A percentile compares a stretch with the other conserved stretches of the same genome.
These are phyloP conservation scores for Coremacera marginata DNA, from an alignment of 2,888 invertebrate species.

Conservation along the genomic window DNA sequence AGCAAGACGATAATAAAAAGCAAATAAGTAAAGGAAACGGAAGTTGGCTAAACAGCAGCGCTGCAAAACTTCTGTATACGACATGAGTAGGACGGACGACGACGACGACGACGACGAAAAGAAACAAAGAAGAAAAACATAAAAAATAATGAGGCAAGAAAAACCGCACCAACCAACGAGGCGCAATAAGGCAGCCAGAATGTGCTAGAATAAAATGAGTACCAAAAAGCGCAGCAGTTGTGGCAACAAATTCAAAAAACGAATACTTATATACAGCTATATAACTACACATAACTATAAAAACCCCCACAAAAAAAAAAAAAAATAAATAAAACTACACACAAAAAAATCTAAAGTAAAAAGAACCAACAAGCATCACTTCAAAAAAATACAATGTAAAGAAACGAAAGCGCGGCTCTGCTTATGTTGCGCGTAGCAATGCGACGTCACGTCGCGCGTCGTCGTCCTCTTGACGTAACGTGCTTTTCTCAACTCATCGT, in stretches of 20 bases:
- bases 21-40: too few relatives aligned
- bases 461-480: neutral
- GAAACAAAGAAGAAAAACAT: neutral
- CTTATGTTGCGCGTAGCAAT: neutral
- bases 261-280: too few relatives aligned
- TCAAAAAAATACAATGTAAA: too few relatives aligned
- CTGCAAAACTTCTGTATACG: too few relatives aligned
- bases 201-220: neutral
- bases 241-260: too few relatives aligned
- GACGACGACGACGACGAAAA: neutral
- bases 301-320: too few relatives aligned
- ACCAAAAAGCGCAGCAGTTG: neutral
- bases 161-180: constrained; percentile 1
- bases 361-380: too few relatives aligned
- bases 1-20: neutral
- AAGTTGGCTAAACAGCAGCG: too few relatives aligned
- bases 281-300: too few relatives aligned
- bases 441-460: neutral
- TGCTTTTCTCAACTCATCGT: neutral
- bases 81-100: too few relatives aligned
- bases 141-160: neutral
- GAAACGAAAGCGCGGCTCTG: neutral
- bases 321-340: too few relatives aligned
- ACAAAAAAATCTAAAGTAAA: too few relatives aligned
- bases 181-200: neutral